Percentiles rank a stretch among this genome's conserved stretches.
These are phyloP conservation scores for Heliopora coerulea DNA, from an alignment of 92 coral and sea anemone genomes.

Conservation along the genomic window DNA sequence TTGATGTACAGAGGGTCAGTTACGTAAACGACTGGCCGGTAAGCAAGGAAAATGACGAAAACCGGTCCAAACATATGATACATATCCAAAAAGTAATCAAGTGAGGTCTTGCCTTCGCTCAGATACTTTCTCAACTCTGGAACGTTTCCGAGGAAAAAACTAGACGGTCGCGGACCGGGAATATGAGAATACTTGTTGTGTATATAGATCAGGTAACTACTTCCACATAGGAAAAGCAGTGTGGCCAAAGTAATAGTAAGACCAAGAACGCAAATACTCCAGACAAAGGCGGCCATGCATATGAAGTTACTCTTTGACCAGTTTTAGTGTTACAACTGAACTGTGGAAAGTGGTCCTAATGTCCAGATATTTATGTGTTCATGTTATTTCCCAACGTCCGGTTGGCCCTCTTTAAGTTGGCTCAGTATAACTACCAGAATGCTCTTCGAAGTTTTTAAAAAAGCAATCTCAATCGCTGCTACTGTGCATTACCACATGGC, in stretches of 20 bases:
- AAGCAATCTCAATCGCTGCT: no score
- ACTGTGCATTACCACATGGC: no score
- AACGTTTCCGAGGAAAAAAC: constrained; percentile 61
- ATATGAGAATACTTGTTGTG: constrained; percentile 57
- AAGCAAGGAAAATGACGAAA: constrained; percentile 48
- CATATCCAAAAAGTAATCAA: constrained; percentile 37
- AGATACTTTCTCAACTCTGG: constrained; percentile 41
- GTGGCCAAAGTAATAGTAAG: background rate
- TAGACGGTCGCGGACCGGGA: constrained; percentile 69
- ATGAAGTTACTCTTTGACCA: no score
- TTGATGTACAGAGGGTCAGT: constrained; percentile 35
- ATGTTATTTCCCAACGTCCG: no score
- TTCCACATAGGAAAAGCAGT: background rate
- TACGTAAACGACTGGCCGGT: constrained; percentile 45
- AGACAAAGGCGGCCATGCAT: no score
- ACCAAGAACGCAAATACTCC: background rate
- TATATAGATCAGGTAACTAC: constrained; percentile 42
- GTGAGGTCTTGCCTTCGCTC: constrained; percentile 16
- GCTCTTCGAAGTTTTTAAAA: no score
- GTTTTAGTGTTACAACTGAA: no score
- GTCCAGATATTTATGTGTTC: no score
- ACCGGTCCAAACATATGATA: constrained; percentile 56
- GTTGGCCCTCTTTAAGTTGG: no score
- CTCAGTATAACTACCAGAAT: no score
- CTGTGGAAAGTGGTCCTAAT: no score